phyloP scores from a whole-genome alignment of 2,888 invertebrate genomes.

The Melieria crassipennis region DNA sequence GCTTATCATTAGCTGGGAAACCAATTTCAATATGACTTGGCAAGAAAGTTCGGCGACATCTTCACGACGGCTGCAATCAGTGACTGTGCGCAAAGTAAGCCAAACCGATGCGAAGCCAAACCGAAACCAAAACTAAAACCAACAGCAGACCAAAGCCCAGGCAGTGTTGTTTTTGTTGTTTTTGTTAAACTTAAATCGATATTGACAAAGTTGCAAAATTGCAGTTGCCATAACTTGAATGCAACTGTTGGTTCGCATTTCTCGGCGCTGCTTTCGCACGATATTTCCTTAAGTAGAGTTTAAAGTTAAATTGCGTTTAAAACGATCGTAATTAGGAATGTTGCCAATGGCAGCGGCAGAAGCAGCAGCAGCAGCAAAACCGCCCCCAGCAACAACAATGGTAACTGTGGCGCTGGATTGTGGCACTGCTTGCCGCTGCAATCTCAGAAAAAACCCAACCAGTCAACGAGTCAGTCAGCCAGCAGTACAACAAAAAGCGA shows the following conservation, averaged over 20 bases:
- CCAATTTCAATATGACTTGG: no score
- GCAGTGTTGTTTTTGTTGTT: no score
- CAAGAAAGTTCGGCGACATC: no score
- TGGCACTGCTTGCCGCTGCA: background rate
- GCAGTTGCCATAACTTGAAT: slow-evolving; percentile 30
- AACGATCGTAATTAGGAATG: slow-evolving; percentile 59
- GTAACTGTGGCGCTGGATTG: slow-evolving; percentile 41
- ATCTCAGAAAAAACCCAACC: background rate
- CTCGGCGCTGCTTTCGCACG: slow-evolving; percentile 5
- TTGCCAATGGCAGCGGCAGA: slow-evolving; percentile 46
- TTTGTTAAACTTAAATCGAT: slow-evolving; percentile 30
- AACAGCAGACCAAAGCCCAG: no score
- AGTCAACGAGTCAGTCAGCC: slow-evolving; percentile 3
- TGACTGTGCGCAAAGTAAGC: no score
- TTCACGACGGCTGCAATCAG: no score
- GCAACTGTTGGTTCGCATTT: slow-evolving; percentile 10
- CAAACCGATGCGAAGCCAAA: no score
- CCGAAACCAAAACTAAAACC: no score
- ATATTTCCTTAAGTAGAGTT: slow-evolving; percentile 56
- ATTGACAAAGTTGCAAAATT: slow-evolving; percentile 37
- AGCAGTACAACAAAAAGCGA: slow-evolving; percentile 17
- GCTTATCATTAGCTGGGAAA: no score
- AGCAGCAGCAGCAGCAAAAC: slow-evolving; percentile 9
- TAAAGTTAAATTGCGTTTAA: slow-evolving; percentile 60
- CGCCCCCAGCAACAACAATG: slow-evolving; percentile 20